Evolutionary conservation across 2,113 vertebrate species (phyloP).

Genomic region (Ardeotis arabs): DNA sequence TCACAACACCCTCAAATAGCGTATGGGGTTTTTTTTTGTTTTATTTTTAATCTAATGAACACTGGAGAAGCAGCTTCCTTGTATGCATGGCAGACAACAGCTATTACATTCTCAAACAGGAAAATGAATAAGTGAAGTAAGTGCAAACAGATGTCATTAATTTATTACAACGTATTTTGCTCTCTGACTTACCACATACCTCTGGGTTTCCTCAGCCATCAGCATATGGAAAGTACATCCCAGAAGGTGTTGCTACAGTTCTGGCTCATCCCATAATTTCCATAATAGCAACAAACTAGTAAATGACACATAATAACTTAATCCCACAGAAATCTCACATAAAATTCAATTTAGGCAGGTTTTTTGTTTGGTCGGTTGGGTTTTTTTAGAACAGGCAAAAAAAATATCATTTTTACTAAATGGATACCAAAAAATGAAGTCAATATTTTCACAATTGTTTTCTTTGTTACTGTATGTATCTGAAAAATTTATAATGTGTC

Average conservation of each 20-base stretch:
- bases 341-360: not conserved
- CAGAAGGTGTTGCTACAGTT: not conserved
- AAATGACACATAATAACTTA: not conserved
- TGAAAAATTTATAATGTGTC: not conserved
- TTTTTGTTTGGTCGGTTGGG: no score
- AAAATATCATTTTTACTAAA: not conserved
- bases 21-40: not conserved
- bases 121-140: not conserved
- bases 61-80: not conserved
- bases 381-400: not conserved
- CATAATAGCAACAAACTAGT: not conserved
- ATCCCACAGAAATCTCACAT: not conserved
- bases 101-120: not conserved
- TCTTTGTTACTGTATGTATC: not conserved
- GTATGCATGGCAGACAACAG: not conserved
- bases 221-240: not conserved
- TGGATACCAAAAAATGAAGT: not conserved
- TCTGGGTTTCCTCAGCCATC: not conserved
- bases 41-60: not conserved
- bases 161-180: not conserved
- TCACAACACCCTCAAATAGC: not conserved
- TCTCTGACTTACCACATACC: not conserved
- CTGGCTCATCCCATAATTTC: not conserved
- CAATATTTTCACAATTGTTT: not conserved
- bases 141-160: constrained; percentile 13